Evolutionary conservation across 2,888 invertebrate genomes (phyloP), one percentile per base, ranked within the genome.

Genomic region (Lydus trimaculatus): DNA sequence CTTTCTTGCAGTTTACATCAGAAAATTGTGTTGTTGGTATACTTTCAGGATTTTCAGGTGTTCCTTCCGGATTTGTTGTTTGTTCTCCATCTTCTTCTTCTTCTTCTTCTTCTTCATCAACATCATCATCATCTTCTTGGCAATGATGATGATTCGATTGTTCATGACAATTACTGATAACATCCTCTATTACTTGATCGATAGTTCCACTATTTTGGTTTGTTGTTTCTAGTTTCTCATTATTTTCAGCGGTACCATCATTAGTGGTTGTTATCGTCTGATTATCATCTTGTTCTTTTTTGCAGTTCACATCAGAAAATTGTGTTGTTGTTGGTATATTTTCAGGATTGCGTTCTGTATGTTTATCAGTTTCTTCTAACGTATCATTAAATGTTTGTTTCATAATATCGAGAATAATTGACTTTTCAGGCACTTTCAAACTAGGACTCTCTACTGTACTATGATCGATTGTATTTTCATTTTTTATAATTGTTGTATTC

Each of bases 361-460:
- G 71, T n/a, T 77, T 75, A 4, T 76, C 73, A 25, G 69, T 73
- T n/a, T 76, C 76, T 28, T 65, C 69, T 48, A 67, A 72, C n/a
- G 74, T 73, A 65, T 84, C 83, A 72, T 85, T 85, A 69, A 85
- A 88, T 80, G 87, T 87, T 85, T 89, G 87, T 78, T 88, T 89
- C 89, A 89, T 90, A 84, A 88, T 89, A 83, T 88, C 85, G 80
- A 88, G 82, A 78, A 88, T 84, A 69, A 84, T 76, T 56, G 81
- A 79, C 85, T 89, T 90, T 82, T 89, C 89, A 79, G 89, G 88
- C 80, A 89, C 85, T 78, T 89, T 89, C 75, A 71, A 39, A 69
- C 81, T 82, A 23, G 80, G 79, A 75, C 70, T 77, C 31, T 74
- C 71, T 39, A 66, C 71, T 58, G 71, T n/a, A n/a, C n/a, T n/a